These are phyloP conservation scores for Theristicus caerulescens DNA, from an alignment of 2,113 vertebrate species.

Conservation along the genomic window DNA sequence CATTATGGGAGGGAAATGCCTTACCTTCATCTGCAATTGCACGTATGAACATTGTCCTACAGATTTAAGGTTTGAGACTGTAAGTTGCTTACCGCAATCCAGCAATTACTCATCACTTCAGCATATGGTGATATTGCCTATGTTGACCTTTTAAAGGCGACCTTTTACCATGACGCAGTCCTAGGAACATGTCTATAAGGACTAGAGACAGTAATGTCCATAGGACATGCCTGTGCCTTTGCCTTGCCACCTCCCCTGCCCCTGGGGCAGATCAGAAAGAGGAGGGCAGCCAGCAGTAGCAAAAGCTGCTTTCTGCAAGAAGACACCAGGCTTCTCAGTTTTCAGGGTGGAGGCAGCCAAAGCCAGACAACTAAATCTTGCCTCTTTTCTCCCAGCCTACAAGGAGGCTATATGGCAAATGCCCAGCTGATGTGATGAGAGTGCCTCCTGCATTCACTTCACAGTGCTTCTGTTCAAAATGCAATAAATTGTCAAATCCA, in stretches of 20 bases:
- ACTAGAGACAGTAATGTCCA: neutral
- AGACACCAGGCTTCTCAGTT: neutral
- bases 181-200: neutral
- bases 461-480: constrained; percentile 4
- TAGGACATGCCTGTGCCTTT: neutral
- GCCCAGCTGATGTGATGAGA: neutral
- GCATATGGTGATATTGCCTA: fast-evolving
- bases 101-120: neutral
- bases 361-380: neutral
- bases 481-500: constrained; percentile 10
- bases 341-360: neutral
- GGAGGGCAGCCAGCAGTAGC: neutral
- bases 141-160: neutral
- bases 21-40: neutral
- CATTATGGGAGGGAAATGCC: neutral
- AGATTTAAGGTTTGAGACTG: neutral
- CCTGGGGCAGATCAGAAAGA: neutral
- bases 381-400: neutral
- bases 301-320: neutral
- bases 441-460: neutral
- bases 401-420: neutral
- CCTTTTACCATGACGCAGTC: fast-evolving
- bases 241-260: neutral
- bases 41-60: neutral
- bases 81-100: neutral